Percentiles rank a stretch among this genome's conserved stretches.
Evolutionary conservation across 2,113 vertebrate genomes (phyloP).

Genomic region (Mus musculus): GRCm39 chr2:147444501-147445000

Average conservation of each 20-base stretch:
- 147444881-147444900: not conserved
- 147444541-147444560: conserved; percentile 12
- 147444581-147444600: not conserved
- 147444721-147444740: not conserved
- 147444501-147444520: not conserved
- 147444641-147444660: not conserved
- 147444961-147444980: not conserved
- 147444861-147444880: not conserved
- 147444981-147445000: not conserved
- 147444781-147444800: no score
- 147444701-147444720: not conserved
- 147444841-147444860: not conserved
- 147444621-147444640: not conserved
- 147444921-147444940: not conserved
- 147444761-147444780: not conserved
- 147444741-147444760: not conserved
- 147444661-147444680: not conserved
- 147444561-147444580: not conserved
- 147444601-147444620: not conserved
- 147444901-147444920: not conserved
- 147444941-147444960: not conserved
- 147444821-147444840: not conserved
- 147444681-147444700: not conserved
- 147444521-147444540: not conserved
- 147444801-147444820: not conserved